Conservation (phyloP, 2,888 invertebrate genomes). For the Coecobrya sp. region DNA sequence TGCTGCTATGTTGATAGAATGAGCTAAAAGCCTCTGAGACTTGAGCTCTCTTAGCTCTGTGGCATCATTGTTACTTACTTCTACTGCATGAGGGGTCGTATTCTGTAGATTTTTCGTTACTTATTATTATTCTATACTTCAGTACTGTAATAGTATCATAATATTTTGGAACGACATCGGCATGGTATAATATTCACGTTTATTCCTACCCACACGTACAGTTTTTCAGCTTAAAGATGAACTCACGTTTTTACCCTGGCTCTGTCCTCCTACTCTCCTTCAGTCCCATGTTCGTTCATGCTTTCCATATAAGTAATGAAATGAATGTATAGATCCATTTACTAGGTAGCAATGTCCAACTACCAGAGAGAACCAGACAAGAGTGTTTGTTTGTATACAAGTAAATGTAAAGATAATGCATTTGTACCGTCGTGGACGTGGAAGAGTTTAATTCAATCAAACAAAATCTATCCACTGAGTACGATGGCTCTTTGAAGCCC, state of each 20-base stretch:
- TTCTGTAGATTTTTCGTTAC: background rate
- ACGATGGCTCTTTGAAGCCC: background rate
- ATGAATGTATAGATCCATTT: background rate
- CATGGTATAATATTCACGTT: background rate
- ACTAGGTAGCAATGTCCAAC: background rate
- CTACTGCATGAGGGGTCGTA: conserved; percentile 16
- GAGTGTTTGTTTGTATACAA: conserved; percentile 11
- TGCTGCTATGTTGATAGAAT: background rate
- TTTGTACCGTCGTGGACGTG: background rate
- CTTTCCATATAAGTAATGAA: background rate
- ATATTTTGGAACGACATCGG: background rate
- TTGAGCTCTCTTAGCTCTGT: background rate
- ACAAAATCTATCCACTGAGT: too few species aligned
- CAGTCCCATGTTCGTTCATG: background rate
- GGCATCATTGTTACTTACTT: background rate
- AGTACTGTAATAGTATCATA: background rate
- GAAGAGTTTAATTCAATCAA: conserved; percentile 29
- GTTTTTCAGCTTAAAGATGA: background rate
- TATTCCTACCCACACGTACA: background rate
- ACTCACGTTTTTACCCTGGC: conserved; percentile 59
- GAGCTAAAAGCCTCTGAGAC: too few species aligned
- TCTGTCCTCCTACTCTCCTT: background rate
- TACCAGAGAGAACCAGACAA: background rate
- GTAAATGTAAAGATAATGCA: background rate
- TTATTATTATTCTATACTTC: background rate